Conservation (phyloP, 64 coral and sea anemone genomes). For the Catalaphyllia jardinei region DNA sequence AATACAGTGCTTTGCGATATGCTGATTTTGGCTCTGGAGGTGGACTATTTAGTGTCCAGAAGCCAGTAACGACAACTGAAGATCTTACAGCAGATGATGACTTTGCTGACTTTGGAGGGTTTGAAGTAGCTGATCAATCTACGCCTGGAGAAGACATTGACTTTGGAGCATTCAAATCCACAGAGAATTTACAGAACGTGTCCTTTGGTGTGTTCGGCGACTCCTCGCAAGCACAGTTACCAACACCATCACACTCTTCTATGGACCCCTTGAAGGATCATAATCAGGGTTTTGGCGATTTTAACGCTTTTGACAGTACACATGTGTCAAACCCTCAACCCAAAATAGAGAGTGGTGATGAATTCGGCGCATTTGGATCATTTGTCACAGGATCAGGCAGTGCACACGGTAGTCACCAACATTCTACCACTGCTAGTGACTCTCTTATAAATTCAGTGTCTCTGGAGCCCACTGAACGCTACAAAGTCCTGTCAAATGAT, state of each 20-base stretch:
- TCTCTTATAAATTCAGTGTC: conserved; percentile 69
- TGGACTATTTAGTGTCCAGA: neutral
- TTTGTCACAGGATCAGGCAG: neutral
- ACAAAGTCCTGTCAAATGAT: conserved; percentile 79
- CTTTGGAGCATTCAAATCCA: conserved; percentile 24
- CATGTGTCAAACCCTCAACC: neutral
- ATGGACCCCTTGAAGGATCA: neutral
- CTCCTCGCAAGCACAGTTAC: neutral
- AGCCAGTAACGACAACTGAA: neutral
- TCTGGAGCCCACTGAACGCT: conserved; percentile 78
- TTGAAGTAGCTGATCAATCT: conserved; percentile 13
- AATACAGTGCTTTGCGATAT: conserved; percentile 3
- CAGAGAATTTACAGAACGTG: conserved; percentile 1
- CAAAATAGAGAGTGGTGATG: neutral
- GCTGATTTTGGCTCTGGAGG: conserved; percentile 15
- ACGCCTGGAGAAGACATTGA: conserved; percentile 16
- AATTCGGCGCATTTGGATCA: conserved; percentile 9
- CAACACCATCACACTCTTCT: neutral
- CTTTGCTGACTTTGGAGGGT: conserved; percentile 43
- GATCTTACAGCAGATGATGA: neutral
- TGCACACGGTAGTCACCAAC: neutral
- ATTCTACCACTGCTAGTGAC: conserved; percentile 25
- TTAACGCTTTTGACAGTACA: conserved; percentile 6
- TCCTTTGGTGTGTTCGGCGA: neutral
- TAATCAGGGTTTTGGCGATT: conserved; percentile 30